A percentile compares a stretch with the other conserved stretches of the same genome.
Evolutionary conservation across 2,113 vertebrate genomes (phyloP).

Genomic region (Hypomesus transpacificus): DNA sequence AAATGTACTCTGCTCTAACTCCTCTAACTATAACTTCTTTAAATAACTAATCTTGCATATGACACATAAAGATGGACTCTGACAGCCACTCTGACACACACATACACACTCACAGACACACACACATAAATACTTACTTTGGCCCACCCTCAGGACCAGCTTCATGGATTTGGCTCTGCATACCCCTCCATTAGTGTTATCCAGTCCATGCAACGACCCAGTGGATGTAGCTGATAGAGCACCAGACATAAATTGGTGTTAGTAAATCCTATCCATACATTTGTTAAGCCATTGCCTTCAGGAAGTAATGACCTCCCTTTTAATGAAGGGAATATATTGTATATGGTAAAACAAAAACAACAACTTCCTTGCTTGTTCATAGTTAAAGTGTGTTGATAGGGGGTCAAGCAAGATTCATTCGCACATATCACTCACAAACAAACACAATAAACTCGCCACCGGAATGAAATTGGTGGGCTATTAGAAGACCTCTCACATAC

Average conservation of each 20-base stretch:
- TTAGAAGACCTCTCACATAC: conserved; percentile 16
- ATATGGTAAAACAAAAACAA: too few relatives aligned
- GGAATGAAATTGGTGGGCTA: not conserved
- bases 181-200: conserved; percentile 91
- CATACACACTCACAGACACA: conserved; percentile 10
- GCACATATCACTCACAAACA: conserved; percentile 7
- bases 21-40: too few relatives aligned
- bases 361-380: too few relatives aligned
- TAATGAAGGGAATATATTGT: too few relatives aligned
- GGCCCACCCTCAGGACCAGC: conserved; percentile 96
- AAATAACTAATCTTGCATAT: too few relatives aligned
- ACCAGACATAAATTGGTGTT: not conserved
- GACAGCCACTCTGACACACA: not conserved
- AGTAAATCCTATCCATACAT: too few relatives aligned
- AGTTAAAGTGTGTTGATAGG: too few relatives aligned
- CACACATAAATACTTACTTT: conserved; percentile 79
- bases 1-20: too few relatives aligned
- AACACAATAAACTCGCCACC: not conserved
- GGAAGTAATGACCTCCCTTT: too few relatives aligned
- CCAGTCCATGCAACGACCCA: conserved; percentile 88
- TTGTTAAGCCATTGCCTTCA: too few relatives aligned
- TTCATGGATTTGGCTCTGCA: conserved; percentile 97
- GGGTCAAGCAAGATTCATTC: not conserved
- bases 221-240: conserved; percentile 86
- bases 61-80: too few relatives aligned